phyloP scores from a whole-genome alignment of 2,888 invertebrate genomes.

The Scaeva pyrastri region DNA sequence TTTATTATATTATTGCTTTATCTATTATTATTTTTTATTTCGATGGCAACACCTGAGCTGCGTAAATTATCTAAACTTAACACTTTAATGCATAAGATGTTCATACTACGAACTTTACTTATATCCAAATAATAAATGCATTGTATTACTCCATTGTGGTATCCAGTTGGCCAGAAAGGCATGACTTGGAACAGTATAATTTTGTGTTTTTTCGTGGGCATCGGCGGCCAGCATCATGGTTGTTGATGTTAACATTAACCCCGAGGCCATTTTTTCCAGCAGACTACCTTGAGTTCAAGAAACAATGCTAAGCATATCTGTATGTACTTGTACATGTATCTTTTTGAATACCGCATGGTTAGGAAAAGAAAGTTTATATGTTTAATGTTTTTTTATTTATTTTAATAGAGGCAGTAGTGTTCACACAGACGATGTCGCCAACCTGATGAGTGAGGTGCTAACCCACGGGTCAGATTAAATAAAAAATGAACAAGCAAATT shows the following conservation, averaged over 20 bases:
- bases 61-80: conserved; percentile 50
- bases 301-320: background rate
- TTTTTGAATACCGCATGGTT: background rate
- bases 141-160: conserved; percentile 44
- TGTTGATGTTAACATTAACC: conserved; percentile 10
- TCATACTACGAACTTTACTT: background rate
- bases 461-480: background rate
- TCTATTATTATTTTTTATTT: background rate
- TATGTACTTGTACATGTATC: background rate
- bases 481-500: background rate
- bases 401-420: conserved; percentile 6
- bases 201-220: conserved; percentile 26
- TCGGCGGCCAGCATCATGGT: conserved; percentile 10
- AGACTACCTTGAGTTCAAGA: conserved; percentile 36
- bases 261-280: background rate
- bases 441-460: background rate
- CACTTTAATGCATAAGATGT: background rate
- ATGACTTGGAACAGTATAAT: background rate
- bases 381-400: conserved; percentile 3
- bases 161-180: background rate
- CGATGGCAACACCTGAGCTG: conserved; percentile 10
- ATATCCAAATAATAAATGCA: conserved; percentile 23
- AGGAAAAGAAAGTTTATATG: conserved; percentile 47
- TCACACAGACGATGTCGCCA: conserved; percentile 39
- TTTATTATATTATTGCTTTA: no score